phyloP scores from a whole-genome alignment of 1,140 invertebrate genomes.

The Pollicipes pollicipes region DNA sequence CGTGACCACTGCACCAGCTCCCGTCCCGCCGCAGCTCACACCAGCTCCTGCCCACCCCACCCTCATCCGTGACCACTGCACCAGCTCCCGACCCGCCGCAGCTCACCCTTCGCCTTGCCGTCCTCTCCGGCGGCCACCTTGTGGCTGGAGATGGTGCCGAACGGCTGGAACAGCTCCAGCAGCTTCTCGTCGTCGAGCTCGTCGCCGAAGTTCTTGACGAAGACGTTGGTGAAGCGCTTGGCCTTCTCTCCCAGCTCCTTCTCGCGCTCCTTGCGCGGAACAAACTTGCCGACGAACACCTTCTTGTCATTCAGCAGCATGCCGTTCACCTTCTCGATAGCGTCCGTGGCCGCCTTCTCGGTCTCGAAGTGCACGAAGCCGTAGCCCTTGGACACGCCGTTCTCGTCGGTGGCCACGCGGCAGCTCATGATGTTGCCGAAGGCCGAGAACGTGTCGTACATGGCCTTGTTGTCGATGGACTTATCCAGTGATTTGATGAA shows the following conservation, averaged over 20 bases:
- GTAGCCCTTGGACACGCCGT: constrained; percentile 89
- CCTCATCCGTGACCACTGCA: too few relatives aligned
- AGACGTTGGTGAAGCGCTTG: constrained; percentile 97
- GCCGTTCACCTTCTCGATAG: constrained; percentile 92
- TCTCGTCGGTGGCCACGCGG: constrained; percentile 79
- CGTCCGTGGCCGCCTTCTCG: constrained; percentile 93
- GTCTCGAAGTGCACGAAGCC: constrained; percentile 99
- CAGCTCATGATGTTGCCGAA: constrained; percentile 99
- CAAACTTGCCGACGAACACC: constrained; percentile 95
- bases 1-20: too few relatives aligned
- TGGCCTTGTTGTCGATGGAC: constrained; percentile 97
- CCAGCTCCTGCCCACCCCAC: too few relatives aligned
- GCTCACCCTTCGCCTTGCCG: constrained; percentile 33
- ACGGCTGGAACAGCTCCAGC: constrained; percentile 83
- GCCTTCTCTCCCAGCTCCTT: constrained; percentile 95
- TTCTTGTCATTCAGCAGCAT: constrained; percentile 86
- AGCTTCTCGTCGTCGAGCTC: constrained; percentile 85
- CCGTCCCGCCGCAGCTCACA: too few relatives aligned
- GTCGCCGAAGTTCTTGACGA: constrained; percentile 97
- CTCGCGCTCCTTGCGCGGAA: constrained; percentile 89
- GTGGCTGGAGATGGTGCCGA: constrained; percentile 83
- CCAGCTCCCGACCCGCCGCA: too few relatives aligned
- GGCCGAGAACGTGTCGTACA: constrained; percentile 99
- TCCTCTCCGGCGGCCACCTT: constrained; percentile 40
- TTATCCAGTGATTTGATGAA: constrained; percentile 99